Base-by-base conservation (phyloP, 2,113 vertebrate genomes). In the Calcarius ornatus region DNA sequence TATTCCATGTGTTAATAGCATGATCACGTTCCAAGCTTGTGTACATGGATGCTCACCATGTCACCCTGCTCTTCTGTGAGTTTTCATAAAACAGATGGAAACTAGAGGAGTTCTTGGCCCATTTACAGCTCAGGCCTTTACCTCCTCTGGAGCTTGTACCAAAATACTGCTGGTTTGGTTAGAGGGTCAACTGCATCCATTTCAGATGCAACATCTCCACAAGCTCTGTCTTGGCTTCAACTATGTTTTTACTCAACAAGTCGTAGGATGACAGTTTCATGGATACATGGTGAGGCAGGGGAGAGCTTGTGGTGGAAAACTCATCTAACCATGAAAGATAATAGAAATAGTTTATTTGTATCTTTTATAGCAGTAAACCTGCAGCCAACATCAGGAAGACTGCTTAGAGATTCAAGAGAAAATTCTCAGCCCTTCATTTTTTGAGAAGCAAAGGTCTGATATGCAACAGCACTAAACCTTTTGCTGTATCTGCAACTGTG, bases 331-430 rank as follows among this genome's bases (percentile, higher is more conserved):
- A 21, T 57, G 60, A 35, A 88, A 82, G 54, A 70, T 79, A 96
- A 86, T 56, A 78, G 31, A 96, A 95, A 76, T 68, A 24, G 65
- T 92, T 81, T 88, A 70, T 94, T 94, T 92, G 11, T 95, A 19
- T 96, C 47, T 95, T 84, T 93, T 80, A 57, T 73, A 64, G 87
- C 94, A 97, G 97, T 86, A 81, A 77, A 85, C 38, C 19, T 4
- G 63, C 5, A 3, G 88, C 95, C 90, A 92, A 25, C 86, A 85
- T 84, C 76, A 61, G 63, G 91, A 97, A 91, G 96, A 95, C 59
- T 71, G 53, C 65, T 66, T 63, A 89, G 78, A 38, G 70, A 65
- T 56, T 90, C 88, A 92, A 90, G 70, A 82, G 92, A 89, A 77
- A 75, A 23, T 72, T 83, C 57, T 64, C 50, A 90, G 75, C 87